These are phyloP conservation scores for Puma concolor DNA, from an alignment of 2,113 vertebrate species.

Conservation along the genomic window DNA sequence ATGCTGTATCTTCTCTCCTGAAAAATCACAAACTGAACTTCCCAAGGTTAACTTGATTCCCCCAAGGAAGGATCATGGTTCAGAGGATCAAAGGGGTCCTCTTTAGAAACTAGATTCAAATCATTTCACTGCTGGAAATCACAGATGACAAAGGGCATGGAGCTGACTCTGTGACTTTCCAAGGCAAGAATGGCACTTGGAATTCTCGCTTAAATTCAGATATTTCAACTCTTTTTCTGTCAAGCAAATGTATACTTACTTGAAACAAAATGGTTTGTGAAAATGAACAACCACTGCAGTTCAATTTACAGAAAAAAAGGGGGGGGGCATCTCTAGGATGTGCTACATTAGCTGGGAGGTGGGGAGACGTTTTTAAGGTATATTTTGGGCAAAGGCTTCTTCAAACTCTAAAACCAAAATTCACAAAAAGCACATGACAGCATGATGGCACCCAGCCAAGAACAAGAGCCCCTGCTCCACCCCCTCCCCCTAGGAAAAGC, in stretches of 20 bases:
- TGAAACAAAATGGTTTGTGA: neutral
- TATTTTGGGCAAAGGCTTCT: neutral
- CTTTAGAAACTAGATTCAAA: neutral
- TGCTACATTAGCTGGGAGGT: neutral
- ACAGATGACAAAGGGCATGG: neutral
- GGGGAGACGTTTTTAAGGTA: neutral
- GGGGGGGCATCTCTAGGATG: neutral
- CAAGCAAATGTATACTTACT: neutral
- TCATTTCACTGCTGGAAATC: neutral
- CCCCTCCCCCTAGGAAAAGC: neutral
- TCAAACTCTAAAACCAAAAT: conserved; percentile 17
- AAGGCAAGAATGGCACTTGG: neutral
- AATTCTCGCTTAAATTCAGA: neutral
- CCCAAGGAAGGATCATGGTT: neutral
- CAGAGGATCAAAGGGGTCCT: neutral
- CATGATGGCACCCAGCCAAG: neutral
- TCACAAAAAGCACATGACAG: neutral
- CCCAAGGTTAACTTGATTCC: neutral
- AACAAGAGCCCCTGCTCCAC: neutral
- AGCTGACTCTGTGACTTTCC: neutral
- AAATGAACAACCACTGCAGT: neutral
- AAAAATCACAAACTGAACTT: neutral
- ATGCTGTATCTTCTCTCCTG: neutral
- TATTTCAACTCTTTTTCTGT: neutral
- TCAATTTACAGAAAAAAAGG: neutral